Base-by-base conservation (phyloP, 2,888 invertebrate species). In the Dicyrtomina minuta region DNA sequence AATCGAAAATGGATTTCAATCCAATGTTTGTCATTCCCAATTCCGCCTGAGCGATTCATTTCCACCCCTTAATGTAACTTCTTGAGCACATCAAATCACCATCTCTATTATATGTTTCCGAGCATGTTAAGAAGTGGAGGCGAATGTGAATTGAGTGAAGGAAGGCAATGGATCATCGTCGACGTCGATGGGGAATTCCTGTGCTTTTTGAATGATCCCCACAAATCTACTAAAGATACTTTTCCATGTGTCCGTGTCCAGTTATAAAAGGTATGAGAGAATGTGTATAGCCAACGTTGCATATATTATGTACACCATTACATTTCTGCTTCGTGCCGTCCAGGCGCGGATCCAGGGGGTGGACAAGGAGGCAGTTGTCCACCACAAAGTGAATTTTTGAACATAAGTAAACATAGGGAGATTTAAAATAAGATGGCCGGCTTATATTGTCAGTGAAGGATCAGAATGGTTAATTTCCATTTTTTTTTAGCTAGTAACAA, bases 41-140 rank as follows among this genome's bases (percentile, higher is more conserved):
- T 55, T 55, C 55, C 27, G n/a, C 26, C 15, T 26, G 55, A 55
- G 26, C 15, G 55, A 55, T 6, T 55, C 55, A 12, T 13, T 51
- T 51, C 51, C 51, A 6, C 17, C 4, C 17, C 17, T 13, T 55
- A 55, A 26, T 55, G 51, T 10, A 20, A 20, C 20, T 17, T 22
- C 17, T 51, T 20, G 12, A 22, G 17, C 51, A 24, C 22, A 17
- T 53, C 51, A 53, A 53, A 53, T 22, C 17, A 22, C 17, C 20
- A 12, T 53, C 51, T 20, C 20, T 17, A 3, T 22, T n/a, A 8
- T 41, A 41, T 12, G 13, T 41, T 41, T 5, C n/a, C n/a, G 10
- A 12, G n/a, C n/a, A 17, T 49, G 49, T 8, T n/a, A n/a, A 2
- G 5, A 22, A 10, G 46, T 46, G 13, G 5, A 15, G 15, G 46